These are phyloP conservation scores for Noctua janthina DNA, from an alignment of 2,888 invertebrate genomes.

Conservation along the genomic window DNA sequence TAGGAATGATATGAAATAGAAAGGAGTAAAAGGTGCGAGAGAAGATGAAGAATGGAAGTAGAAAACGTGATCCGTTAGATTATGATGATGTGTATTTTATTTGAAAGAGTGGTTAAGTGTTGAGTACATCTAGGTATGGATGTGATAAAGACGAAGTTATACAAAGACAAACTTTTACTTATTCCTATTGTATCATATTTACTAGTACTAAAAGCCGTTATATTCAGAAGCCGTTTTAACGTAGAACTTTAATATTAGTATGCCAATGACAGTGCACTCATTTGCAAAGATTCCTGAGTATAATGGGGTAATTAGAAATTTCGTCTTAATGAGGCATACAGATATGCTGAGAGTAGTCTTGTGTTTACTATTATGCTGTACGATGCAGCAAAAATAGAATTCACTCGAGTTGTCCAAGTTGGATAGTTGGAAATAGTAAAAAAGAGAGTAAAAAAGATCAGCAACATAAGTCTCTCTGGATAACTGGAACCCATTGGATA, in stretches of 20 bases:
- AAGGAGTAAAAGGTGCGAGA: background rate
- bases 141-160: background rate
- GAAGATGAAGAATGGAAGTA: no score
- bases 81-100: background rate
- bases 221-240: background rate
- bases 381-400: background rate
- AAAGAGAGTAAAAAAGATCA: background rate
- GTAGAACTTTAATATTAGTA: conserved; percentile 7
- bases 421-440: background rate
- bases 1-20: background rate
- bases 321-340: background rate
- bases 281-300: conserved; percentile 6
- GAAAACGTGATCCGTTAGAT: background rate
- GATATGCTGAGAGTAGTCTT: background rate
- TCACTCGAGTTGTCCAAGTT: background rate
- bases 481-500: background rate
- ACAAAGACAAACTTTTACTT: background rate
- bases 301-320: conserved; percentile 1
- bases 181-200: background rate
- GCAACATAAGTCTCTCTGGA: background rate
- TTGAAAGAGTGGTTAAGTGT: background rate
- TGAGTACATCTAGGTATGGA: background rate
- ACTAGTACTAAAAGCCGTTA: background rate
- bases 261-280: conserved; percentile 12
- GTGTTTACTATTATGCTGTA: conserved; percentile 6